Conservation (phyloP, 1,140 invertebrate species). For the Leptinotarsa undecemlineata region DNA sequence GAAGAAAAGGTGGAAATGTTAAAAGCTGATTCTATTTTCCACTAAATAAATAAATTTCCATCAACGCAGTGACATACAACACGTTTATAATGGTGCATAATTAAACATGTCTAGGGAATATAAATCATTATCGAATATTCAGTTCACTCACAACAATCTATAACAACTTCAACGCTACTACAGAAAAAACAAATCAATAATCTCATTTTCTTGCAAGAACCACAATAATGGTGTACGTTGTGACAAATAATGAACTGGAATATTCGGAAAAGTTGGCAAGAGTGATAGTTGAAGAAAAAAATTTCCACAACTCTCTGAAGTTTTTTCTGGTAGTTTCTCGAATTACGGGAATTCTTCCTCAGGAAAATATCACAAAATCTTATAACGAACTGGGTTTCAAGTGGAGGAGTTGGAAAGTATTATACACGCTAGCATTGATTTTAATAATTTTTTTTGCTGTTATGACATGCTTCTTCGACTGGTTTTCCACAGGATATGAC, state of each 20-base stretch:
- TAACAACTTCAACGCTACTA: not conserved
- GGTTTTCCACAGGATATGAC: slow-evolving; percentile 23
- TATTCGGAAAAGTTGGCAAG: not conserved
- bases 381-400: slow-evolving; percentile 22
- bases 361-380: slow-evolving; percentile 12
- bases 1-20: no score
- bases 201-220: not conserved
- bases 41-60: no score
- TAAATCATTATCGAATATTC: no score
- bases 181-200: not conserved
- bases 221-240: slow-evolving; percentile 22
- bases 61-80: no score
- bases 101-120: no score
- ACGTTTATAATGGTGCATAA: no score
- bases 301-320: slow-evolving; percentile 25
- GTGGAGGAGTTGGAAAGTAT: slow-evolving; percentile 26
- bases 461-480: slow-evolving; percentile 23
- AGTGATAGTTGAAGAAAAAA: not conserved
- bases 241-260: not conserved
- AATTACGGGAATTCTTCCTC: slow-evolving; percentile 30
- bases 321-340: slow-evolving; percentile 23
- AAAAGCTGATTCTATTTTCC: no score
- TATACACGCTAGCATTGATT: slow-evolving; percentile 25
- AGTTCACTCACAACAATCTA: no score
- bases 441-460: not conserved